phyloP scores from a whole-genome alignment of 2,797 vertebrate species.

The Anguilla marmorata region DNA sequence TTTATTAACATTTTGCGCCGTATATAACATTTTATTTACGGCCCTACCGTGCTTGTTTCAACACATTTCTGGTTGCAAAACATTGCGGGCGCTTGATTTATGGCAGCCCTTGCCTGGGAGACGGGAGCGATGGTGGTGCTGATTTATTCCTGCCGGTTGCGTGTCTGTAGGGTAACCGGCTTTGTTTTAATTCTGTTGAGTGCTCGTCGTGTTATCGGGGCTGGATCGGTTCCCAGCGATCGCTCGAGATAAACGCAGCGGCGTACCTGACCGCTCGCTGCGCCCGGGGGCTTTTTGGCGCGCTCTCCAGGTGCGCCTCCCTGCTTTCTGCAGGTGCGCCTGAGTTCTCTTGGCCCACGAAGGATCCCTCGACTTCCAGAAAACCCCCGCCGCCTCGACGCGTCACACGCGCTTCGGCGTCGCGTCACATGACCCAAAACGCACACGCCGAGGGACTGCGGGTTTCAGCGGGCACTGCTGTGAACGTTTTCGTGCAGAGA shows the following conservation, averaged over 20 bases:
- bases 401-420: not conserved
- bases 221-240: not conserved
- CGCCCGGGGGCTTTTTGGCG: no score
- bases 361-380: not conserved
- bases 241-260: not conserved
- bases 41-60: not conserved
- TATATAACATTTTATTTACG: not conserved
- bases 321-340: not conserved
- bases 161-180: not conserved
- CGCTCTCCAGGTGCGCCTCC: not conserved
- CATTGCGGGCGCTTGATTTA: not conserved
- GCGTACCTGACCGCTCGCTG: not conserved
- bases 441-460: not conserved
- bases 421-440: not conserved
- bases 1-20: not conserved
- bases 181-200: not conserved
- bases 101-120: not conserved
- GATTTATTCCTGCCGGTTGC: not conserved
- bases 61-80: not conserved
- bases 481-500: not conserved
- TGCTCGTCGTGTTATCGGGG: conserved; percentile 1
- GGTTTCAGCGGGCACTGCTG: not conserved
- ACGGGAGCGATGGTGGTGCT: not conserved
- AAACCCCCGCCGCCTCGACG: not conserved
- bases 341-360: not conserved